These are phyloP conservation scores for Apamea epomidion DNA, from an alignment of 2,888 invertebrate genomes.

Conservation along the genomic window DNA sequence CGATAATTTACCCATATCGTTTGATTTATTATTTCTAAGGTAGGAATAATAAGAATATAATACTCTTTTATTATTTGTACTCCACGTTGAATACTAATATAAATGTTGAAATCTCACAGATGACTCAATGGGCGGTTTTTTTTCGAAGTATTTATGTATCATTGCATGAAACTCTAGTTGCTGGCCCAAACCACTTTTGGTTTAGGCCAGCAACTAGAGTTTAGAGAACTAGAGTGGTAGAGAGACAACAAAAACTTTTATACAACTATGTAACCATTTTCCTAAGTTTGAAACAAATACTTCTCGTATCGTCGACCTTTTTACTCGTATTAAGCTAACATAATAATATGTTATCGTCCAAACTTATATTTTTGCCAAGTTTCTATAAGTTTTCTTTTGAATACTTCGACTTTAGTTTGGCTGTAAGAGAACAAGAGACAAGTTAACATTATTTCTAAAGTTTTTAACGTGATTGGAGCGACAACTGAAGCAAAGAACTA, in stretches of 20 bases:
- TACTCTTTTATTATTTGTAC: background rate
- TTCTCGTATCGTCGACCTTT: slow-evolving; percentile 40
- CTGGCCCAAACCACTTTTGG: background rate
- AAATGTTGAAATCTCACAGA: background rate
- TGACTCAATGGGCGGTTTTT: background rate
- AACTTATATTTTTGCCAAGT: slow-evolving; percentile 45
- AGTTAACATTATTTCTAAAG: background rate
- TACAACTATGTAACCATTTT: slow-evolving; percentile 11
- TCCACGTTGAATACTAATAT: background rate
- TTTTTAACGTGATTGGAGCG: slow-evolving; percentile 7
- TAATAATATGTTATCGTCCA: slow-evolving; percentile 30
- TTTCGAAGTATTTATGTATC: background rate
- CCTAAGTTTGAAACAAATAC: slow-evolving; percentile 34
- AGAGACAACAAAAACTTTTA: slow-evolving; percentile 22
- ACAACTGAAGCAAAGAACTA: background rate
- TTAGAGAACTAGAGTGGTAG: no score
- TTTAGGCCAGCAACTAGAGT: no score
- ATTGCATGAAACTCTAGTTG: background rate
- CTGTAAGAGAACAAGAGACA: background rate
- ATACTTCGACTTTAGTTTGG: slow-evolving; percentile 6
- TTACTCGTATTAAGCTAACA: slow-evolving; percentile 43
- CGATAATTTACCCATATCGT: no score
- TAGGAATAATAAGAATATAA: background rate
- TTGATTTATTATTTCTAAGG: background rate
- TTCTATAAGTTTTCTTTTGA: slow-evolving; percentile 40